A percentile compares a stretch with the other conserved stretches of the same genome.
Evolutionary conservation across 2,113 vertebrate species (phyloP).

Genomic region (Xerus inauris): DNA sequence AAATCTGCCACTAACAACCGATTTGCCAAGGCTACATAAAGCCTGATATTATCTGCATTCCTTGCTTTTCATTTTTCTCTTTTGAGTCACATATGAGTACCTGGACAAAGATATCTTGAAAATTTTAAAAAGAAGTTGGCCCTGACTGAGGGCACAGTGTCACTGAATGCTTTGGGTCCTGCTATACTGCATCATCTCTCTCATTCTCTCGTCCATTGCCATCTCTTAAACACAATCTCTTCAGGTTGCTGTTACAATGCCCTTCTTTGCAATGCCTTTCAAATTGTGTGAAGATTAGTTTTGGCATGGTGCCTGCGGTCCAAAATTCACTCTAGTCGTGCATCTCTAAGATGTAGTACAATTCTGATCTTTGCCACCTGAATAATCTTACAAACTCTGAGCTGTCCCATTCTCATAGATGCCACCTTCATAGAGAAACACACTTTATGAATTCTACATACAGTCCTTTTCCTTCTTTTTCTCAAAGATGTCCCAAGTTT

Average conservation of each 20-base stretch:
- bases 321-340: not conserved
- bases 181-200: fast-evolving
- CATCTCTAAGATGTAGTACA: not conserved
- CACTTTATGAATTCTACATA: not conserved
- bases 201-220: not conserved
- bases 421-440: not conserved
- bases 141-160: not conserved
- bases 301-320: not conserved
- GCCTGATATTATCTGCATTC: not conserved
- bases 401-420: not conserved
- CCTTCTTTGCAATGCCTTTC: not conserved
- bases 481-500: not conserved
- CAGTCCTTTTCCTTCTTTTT: not conserved
- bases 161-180: not conserved
- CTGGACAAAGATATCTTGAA: not conserved
- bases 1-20: not conserved
- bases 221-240: fast-evolving
- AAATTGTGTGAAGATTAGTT: not conserved
- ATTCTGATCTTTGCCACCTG: not conserved
- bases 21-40: not conserved
- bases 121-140: not conserved
- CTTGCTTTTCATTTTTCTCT: not conserved
- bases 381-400: not conserved
- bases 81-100: not conserved
- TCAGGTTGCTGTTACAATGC: not conserved